Evolutionary conservation across 2,888 invertebrate genomes (phyloP), one percentile per base, ranked within the genome.

Genomic region (Drosophila melanosoma): DNA sequence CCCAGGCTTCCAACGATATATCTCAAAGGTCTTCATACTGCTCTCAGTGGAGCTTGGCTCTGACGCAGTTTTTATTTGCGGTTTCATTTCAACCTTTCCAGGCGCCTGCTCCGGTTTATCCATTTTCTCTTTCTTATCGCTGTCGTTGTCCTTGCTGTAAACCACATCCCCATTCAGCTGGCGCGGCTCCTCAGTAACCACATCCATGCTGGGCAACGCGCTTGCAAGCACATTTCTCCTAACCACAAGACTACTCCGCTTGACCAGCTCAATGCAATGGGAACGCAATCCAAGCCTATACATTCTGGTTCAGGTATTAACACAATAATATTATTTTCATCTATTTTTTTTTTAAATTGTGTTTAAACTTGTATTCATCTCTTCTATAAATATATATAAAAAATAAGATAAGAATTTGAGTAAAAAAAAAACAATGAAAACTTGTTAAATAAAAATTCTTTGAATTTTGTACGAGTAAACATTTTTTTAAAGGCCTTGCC

Each of bases 1-100:
- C 53, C 96, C 95, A 0, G 98, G 98, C 93, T 97, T 96, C 96
- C 96, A 98, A 89, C 98, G 95, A 92, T 98, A 98, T 36, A 98
- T 94, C 2, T 96, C 95, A 91, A 98, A 97, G 40, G 95, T 96
- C 93, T 98, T 98, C 23, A 96, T 93, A 53, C 72, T 81, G 1
- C 57, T 32, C n/a, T 62, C 68, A 23, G 32, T 51, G 15, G 52
- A 57, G 20, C 60, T 67, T 45, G 45, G 23, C 23, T 45, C 17
- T 23, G 45, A 23, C 8, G 15, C 23, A 11, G 11, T n/a, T 23
- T 20, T 45, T 15, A 40, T 40, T 40, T 10, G 10, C n/a, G 20
- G 32, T 54, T 57, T 20, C 11, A 26, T 32, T 7, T 2, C 11
- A 20, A 32, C 15, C 40, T 60, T 40, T 26, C 5, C 17, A 4